Percentiles rank a stretch among this genome's conserved stretches.
These are phyloP conservation scores for Amblyjoppa proteus DNA, from an alignment of 2,888 invertebrate genomes.

Conservation along the genomic window DNA sequence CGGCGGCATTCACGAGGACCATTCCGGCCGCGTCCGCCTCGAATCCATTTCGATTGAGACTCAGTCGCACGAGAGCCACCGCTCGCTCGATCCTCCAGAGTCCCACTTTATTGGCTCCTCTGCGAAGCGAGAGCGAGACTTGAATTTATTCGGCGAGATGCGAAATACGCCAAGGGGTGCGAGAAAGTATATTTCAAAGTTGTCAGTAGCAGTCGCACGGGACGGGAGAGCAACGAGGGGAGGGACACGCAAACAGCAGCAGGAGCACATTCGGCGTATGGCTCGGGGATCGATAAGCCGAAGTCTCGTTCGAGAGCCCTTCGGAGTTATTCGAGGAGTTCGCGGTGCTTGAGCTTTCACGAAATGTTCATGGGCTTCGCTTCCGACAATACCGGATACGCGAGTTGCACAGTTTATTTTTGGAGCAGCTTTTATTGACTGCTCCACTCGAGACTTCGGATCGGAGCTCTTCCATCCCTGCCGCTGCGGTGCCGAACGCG, in stretches of 20 bases:
- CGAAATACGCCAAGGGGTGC: conserved; percentile 29
- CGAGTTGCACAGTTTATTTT: conserved; percentile 14
- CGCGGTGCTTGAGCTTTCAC: conserved; percentile 31
- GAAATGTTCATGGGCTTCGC: neutral
- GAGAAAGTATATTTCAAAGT: conserved; percentile 69
- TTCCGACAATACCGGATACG: neutral
- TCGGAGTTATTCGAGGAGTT: conserved; percentile 45
- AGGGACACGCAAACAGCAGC: neutral
- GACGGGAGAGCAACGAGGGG: conserved; percentile 27
- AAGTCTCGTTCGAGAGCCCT: conserved; percentile 62
- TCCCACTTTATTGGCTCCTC: conserved; percentile 55
- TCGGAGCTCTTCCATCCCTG: neutral
- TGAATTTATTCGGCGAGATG: conserved; percentile 40
- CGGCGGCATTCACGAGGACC: neutral
- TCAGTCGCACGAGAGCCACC: conserved; percentile 40
- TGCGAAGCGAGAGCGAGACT: conserved; percentile 7
- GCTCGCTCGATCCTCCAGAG: conserved; percentile 1
- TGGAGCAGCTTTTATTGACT: neutral
- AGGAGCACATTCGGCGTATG: conserved; percentile 43
- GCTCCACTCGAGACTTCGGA: neutral
- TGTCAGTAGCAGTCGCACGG: conserved; percentile 63
- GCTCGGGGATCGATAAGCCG: conserved; percentile 68
- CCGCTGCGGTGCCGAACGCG: neutral
- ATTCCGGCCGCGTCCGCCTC: conserved; percentile 17
- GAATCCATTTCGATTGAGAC: conserved; percentile 57